Base-by-base conservation (phyloP, 1,140 invertebrate species). In the Trissolcus basalis region DNA sequence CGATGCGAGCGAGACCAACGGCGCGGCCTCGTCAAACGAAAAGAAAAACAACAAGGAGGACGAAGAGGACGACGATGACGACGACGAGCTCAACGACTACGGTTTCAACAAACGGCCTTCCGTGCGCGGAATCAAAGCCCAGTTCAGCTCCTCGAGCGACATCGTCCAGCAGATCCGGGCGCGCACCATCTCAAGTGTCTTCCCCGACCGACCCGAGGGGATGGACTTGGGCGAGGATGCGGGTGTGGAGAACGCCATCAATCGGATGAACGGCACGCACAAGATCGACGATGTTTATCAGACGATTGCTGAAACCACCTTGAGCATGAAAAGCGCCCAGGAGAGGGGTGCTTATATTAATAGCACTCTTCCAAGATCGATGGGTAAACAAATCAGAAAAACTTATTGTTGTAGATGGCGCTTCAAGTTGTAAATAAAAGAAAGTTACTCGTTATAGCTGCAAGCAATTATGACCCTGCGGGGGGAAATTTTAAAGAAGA, bases 71-170 rank as follows among this genome's bases (percentile, higher is more conserved):
- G 19, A 91, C 13, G 91, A 92, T 27, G 93, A 94, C 11, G 94
- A 93, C 60, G 93, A 95, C 60, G 95, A 96, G 80, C 91, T 95
- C 68, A 95, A 96, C 70, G 95, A 96, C 79, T 96, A 96, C 71
- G 96, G 95, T 4, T 96, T 97, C 83, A 94, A 95, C 79, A 90
- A 94, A n/a, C 89, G 96, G 7, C 95, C 96, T 0, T 95, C 95
- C 0, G 95, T 97, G 0, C 90, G 94, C 0, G 93, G 93, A 0
- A 93, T 93, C 36, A 92, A 92, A 76, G 91, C 92, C 0, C 89
- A 93, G 36, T 93, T 94, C 47, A 93, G 94, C 19, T 92, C 93
- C 0, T 95, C 94, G 0, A 93, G 93, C 39, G 94, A 96, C 79
- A 94, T 95, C 9, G 85, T 96, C 0, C 93, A 95, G 74, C 93